A percentile compares a stretch with the other conserved stretches of the same genome.
phyloP scores from a whole-genome alignment of 2,113 vertebrate species.

The Labeo rohita region DNA sequence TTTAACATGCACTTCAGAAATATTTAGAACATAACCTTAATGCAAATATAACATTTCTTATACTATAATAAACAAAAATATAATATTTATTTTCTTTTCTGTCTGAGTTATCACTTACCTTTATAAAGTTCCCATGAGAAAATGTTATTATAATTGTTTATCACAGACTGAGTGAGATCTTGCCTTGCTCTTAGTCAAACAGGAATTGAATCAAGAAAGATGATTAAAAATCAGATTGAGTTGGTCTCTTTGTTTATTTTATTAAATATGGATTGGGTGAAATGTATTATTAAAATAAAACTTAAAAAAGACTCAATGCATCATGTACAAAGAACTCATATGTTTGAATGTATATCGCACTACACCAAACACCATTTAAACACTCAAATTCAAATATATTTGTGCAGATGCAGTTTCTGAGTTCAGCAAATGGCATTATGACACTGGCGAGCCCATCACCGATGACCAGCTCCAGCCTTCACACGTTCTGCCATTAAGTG shows the following conservation, averaged over 20 bases:
- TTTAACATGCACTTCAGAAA: not conserved
- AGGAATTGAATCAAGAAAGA: too few relatives aligned
- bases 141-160: not conserved
- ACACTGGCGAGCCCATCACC: conserved; percentile 87
- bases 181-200: too few relatives aligned
- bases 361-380: not conserved
- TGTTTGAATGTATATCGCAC: not conserved
- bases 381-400: too few relatives aligned
- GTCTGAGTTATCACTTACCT: too few relatives aligned
- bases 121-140: not conserved
- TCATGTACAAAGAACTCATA: too few relatives aligned
- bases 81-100: too few relatives aligned
- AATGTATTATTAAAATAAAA: too few relatives aligned
- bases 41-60: too few relatives aligned
- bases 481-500: conserved; percentile 94
- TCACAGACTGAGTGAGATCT: not conserved
- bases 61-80: too few relatives aligned
- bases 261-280: not conserved
- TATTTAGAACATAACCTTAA: not conserved
- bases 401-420: conserved; percentile 87
- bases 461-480: conserved; percentile 89
- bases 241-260: too few relatives aligned
- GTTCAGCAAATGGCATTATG: conserved; percentile 86
- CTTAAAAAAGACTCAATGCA: too few relatives aligned
- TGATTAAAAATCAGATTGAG: too few relatives aligned